Conservation (phyloP, 2,113 vertebrate species). For the Actenoides hombroni region DNA sequence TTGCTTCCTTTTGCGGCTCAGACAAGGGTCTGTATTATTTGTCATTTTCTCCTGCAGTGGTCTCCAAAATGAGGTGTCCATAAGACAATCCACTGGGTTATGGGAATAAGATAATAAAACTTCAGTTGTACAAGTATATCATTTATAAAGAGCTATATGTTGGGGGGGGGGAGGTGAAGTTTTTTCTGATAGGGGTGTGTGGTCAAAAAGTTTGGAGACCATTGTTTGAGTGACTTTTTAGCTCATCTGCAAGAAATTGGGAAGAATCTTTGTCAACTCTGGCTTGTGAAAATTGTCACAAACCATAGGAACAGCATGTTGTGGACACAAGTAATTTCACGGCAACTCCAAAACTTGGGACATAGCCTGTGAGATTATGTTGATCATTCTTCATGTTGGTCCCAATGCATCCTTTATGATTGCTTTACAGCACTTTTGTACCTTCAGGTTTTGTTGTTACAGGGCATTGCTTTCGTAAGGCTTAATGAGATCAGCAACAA, state of each 20-base stretch:
- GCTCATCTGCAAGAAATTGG: not conserved
- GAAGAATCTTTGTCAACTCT: not conserved
- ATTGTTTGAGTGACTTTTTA: not conserved
- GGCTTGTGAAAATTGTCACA: not conserved
- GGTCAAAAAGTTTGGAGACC: not conserved
- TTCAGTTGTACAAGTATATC: not conserved
- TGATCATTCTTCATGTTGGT: not conserved
- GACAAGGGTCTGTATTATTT: not conserved
- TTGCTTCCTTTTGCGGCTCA: not conserved
- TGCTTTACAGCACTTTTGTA: not conserved
- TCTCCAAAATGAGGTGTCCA: not conserved
- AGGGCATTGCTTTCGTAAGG: not conserved
- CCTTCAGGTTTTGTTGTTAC: not conserved
- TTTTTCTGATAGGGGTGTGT: not conserved
- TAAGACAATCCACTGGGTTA: not conserved
- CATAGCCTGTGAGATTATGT: not conserved
- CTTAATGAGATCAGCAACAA: not conserved
- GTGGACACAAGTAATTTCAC: not conserved
- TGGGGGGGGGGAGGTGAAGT: accelerated
- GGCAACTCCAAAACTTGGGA: not conserved
- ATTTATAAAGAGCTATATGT: not conserved
- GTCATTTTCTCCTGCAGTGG: not conserved
- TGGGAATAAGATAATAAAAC: not conserved
- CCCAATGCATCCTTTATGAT: not conserved
- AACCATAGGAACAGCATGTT: not conserved